A percentile compares a stretch with the other conserved stretches of the same genome.
These are phyloP conservation scores for Euura lappo DNA, from an alignment of 1,140 invertebrate species.

Conservation along the genomic window DNA sequence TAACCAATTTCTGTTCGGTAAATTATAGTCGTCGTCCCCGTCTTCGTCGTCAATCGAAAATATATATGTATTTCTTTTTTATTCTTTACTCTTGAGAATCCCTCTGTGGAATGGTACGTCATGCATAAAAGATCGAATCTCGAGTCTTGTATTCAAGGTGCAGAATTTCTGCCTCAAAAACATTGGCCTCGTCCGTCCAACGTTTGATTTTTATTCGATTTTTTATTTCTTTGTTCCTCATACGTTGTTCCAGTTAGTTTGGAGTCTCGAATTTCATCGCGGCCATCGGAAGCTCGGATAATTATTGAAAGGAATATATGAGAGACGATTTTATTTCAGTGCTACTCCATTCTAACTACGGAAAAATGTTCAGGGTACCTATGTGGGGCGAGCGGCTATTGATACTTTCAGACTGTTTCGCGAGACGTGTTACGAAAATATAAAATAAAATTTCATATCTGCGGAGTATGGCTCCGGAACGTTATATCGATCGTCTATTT, in stretches of 20 bases:
- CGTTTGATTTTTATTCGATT: neutral
- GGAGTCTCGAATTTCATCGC: no score
- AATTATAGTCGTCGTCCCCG: neutral
- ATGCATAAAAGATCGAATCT: neutral
- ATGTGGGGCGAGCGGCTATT: neutral
- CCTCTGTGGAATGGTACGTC: neutral
- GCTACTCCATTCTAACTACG: neutral
- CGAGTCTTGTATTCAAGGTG: neutral
- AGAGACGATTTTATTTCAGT: neutral
- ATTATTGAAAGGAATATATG: no score
- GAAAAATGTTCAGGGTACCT: no score
- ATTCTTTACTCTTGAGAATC: slow-evolving; percentile 3
- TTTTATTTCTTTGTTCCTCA: no score
- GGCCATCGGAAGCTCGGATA: no score
- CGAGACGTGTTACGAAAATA: neutral
- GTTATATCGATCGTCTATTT: neutral
- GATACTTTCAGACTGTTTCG: neutral
- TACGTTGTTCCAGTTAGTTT: no score
- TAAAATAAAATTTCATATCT: neutral
- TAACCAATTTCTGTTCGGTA: neutral
- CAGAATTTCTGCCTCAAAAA: neutral
- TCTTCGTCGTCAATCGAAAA: neutral
- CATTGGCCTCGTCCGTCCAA: neutral
- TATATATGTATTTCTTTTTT: slow-evolving; percentile 1
- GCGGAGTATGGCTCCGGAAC: neutral